phyloP scores from a whole-genome alignment of 2,797 vertebrate genomes.

The Diglossa cyanea region DNA sequence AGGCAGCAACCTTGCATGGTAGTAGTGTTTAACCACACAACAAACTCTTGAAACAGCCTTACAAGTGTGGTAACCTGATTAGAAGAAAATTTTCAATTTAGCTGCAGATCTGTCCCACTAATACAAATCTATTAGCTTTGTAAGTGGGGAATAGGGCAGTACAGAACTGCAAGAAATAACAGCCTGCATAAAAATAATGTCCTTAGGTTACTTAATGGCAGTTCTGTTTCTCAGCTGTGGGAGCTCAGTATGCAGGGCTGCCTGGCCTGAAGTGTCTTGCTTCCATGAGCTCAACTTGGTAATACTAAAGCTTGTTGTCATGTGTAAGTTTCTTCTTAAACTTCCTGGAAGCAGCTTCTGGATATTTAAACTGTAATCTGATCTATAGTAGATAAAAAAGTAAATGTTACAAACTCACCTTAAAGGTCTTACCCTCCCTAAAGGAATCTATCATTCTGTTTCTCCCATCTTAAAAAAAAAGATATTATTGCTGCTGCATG shows the following conservation, averaged over 20 bases:
- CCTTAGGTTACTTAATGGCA: background rate
- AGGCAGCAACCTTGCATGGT: background rate
- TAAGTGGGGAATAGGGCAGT: background rate
- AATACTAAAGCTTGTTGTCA: background rate
- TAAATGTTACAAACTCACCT: background rate
- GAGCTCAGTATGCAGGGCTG: background rate
- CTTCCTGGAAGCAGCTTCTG: background rate
- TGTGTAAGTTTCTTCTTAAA: background rate
- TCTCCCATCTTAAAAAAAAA: background rate
- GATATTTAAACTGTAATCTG: background rate
- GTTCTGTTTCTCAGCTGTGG: background rate
- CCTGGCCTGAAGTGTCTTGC: background rate
- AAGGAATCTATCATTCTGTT: fast-evolving
- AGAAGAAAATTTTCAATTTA: fast-evolving
- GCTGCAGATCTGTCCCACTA: background rate
- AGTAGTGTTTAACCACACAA: background rate
- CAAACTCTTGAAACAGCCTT: background rate
- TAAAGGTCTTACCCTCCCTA: background rate
- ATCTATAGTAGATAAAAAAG: background rate
- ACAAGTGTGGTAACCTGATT: background rate
- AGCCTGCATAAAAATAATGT: background rate
- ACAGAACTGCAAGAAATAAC: background rate
- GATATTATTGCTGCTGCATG: background rate
- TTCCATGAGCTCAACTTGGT: background rate
- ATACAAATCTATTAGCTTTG: background rate